Base-by-base conservation (phyloP, 1,140 invertebrate genomes). In the Brachionus manjavacas region DNA sequence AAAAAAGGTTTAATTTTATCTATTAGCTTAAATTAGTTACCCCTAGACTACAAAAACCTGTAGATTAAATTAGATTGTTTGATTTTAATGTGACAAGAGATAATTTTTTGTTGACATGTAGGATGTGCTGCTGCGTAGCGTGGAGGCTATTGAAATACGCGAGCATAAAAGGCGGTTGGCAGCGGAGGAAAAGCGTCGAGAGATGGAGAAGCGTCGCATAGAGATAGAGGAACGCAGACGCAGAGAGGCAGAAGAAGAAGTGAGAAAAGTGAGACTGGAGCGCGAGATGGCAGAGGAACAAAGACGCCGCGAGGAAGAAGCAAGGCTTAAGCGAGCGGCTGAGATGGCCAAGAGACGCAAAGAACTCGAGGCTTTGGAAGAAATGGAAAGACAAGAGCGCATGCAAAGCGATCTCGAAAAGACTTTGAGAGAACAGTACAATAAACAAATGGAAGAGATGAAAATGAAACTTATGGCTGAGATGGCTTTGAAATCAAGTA, bases 341-440 rank as follows among this genome's bases (percentile, higher is more conserved):
- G 83, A 84, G 25, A 20, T 20, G 25, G 66, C 46, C 8, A 84
- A 79, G 31, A 25, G 25, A 14, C 68, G 83, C 16, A 84, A 84
- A 84, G 83, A 84, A 79, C 16, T 41, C 0, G 83, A 84, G 12
- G 83, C 31, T 14, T n/a, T 41, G 2, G 83, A 84, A n/a, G 68
- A 60, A 16, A 23, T 9, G 16, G 66, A 84, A 35, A 20, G 83
- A 39, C 25, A 43, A 25, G 70, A 31, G 35, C 31, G 35, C 4
- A 4, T 60, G 16, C 66, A 79, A 41, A 70, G 11, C 8, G 83
- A 84, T 43, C 28, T 60, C 3, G 83, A 74, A 41, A 35, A 46
- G 31, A 60, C 41, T 0, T 3, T 66, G 7, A 35, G 25, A 60
- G 83, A 84, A 31, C 16, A 79, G 20, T 60, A 64, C 43, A 66